phyloP scores from a whole-genome alignment of 2,113 vertebrate genomes.

The Antigone vipio region DNA sequence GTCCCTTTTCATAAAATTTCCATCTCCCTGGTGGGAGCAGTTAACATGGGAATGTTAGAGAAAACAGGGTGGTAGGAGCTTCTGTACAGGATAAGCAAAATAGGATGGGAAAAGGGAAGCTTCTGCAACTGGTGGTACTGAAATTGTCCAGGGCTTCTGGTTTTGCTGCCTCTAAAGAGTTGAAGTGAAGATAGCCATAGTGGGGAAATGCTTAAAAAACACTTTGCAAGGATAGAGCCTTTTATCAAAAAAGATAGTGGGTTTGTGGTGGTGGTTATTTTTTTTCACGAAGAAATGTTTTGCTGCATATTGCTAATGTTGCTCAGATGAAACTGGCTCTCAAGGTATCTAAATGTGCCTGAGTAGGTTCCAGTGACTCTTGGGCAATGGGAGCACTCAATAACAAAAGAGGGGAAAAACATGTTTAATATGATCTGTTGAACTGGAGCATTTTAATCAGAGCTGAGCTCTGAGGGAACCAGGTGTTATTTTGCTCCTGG shows the following conservation, averaged over 20 bases:
- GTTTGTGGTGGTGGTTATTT: not conserved
- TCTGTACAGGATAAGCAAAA: not conserved
- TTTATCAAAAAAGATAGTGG: not conserved
- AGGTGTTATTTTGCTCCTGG: conserved; percentile 60
- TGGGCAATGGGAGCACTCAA: not conserved
- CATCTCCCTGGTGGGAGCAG: rapidly evolving
- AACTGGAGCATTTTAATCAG: conserved; percentile 33
- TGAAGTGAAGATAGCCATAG: not conserved
- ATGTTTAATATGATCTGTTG: not conserved
- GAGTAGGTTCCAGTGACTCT: not conserved
- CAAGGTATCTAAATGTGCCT: not conserved
- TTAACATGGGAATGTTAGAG: not conserved
- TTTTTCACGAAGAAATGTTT: not conserved
- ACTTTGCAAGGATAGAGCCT: not conserved
- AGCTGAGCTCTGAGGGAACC: conserved; percentile 18
- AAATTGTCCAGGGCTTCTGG: not conserved
- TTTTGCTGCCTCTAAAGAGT: not conserved
- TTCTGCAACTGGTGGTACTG: not conserved
- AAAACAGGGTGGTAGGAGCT: not conserved
- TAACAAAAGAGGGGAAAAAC: not conserved
- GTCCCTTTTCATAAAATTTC: not conserved
- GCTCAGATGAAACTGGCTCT: not conserved
- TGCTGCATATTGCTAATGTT: not conserved
- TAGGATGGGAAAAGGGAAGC: not conserved
- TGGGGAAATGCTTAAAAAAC: not conserved